phyloP scores from a whole-genome alignment of 92 coral and sea anemone species.

The Bergia sp. region DNA sequence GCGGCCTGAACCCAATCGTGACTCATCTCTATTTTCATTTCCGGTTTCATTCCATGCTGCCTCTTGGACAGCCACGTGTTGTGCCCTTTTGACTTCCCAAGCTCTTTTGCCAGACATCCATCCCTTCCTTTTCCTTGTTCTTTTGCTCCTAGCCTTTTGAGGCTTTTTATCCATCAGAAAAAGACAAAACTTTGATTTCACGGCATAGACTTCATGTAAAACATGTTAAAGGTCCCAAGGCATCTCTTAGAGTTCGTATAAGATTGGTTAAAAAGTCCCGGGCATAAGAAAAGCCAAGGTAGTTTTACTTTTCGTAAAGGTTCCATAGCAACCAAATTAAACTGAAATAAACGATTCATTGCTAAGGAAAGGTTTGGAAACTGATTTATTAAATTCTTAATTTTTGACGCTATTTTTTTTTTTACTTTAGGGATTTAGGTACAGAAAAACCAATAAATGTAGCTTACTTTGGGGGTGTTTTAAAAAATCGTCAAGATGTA shows the following conservation, averaged over 20 bases:
- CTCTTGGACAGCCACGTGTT: not conserved
- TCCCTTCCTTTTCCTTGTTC: slow-evolving; percentile 16
- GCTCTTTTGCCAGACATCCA: slow-evolving; percentile 14
- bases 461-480: slow-evolving; percentile 22
- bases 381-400: slow-evolving; percentile 24
- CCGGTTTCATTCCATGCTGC: not conserved
- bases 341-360: slow-evolving; percentile 26
- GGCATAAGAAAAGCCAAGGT: not conserved
- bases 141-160: not conserved
- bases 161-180: not conserved
- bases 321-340: slow-evolving; percentile 30
- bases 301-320: not conserved
- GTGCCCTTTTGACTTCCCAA: slow-evolving; percentile 16
- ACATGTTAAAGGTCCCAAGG: slow-evolving; percentile 23
- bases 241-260: slow-evolving; percentile 12
- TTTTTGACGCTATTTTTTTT: slow-evolving; percentile 14
- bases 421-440: slow-evolving; percentile 10
- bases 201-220: slow-evolving; percentile 26
- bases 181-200: not conserved
- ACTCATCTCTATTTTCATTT: not conserved
- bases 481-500: slow-evolving; percentile 9
- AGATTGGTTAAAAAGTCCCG: slow-evolving; percentile 16
- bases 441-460: slow-evolving; percentile 22
- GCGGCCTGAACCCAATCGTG: too few species aligned
- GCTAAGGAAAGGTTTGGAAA: slow-evolving; percentile 22